Evolutionary conservation across 2,888 invertebrate species (phyloP).

Genomic region (Athripsodes cinereus): DNA sequence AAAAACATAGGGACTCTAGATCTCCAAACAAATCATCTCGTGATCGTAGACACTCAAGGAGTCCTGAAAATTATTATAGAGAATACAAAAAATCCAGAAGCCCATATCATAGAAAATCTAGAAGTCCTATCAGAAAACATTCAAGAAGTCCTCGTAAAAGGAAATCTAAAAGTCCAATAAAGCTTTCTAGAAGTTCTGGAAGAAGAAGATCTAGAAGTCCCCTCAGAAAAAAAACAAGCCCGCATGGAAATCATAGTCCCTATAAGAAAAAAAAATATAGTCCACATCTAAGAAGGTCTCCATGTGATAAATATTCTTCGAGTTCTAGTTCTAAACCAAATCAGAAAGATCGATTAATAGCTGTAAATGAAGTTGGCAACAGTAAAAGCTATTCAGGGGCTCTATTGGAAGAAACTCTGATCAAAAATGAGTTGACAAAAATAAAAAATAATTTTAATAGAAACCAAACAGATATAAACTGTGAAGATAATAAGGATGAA

Average conservation of each 20-base stretch:
- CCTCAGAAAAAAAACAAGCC: neutral
- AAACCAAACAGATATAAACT: no score
- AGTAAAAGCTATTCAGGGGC: no score
- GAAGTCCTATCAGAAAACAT: conserved; percentile 3
- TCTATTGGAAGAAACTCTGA: no score
- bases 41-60: neutral
- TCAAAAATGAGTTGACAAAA: no score
- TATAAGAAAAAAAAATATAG: no score
- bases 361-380: no score
- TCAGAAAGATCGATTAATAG: neutral
- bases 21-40: neutral
- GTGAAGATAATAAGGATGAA: no score
- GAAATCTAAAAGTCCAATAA: neutral
- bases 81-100: neutral
- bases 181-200: neutral
- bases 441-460: no score
- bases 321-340: neutral
- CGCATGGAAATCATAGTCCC: neutral
- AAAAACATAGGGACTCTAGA: neutral
- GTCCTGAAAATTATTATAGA: neutral
- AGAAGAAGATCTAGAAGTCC: neutral
- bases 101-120: conserved; percentile 4
- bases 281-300: neutral
- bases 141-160: neutral
- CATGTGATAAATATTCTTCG: no score